Conservation (phyloP, 1,140 invertebrate species). For the Paralvinella palmiformis region DNA sequence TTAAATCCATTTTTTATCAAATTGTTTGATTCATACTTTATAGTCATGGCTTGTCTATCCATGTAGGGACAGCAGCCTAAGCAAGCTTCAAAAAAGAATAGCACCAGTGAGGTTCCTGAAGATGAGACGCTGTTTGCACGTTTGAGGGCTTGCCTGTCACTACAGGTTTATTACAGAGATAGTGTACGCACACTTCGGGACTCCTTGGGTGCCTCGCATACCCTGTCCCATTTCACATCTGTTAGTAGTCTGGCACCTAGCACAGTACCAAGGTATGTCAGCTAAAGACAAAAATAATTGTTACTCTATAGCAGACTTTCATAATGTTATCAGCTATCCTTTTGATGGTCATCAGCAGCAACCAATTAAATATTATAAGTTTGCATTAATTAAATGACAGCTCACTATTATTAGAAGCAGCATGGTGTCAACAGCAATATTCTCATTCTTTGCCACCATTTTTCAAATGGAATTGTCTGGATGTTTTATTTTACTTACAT, state of each 20-base stretch:
- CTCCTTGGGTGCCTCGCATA: conserved; percentile 37
- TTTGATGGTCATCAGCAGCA: no score
- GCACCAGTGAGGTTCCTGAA: neutral
- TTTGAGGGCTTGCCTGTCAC: conserved; percentile 40
- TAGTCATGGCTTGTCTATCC: neutral
- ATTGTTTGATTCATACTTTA: neutral
- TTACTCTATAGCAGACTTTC: no score
- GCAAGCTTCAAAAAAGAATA: neutral
- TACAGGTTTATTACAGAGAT: conserved; percentile 43
- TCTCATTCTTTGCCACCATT: no score
- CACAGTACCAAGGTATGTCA: no score
- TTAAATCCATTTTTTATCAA: neutral
- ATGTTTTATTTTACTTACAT: no score
- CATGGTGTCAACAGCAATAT: no score
- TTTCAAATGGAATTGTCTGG: no score
- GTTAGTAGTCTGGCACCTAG: conserved; percentile 36
- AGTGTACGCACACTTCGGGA: conserved; percentile 40
- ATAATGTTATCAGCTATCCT: no score
- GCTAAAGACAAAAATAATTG: no score
- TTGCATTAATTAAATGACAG: no score
- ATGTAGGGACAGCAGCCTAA: neutral
- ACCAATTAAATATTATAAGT: no score
- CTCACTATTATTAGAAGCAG: no score
- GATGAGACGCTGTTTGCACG: conserved; percentile 35
- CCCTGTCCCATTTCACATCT: conserved; percentile 44